Evolutionary conservation across 2,797 vertebrate species (phyloP), one percentile per base, ranked within the genome.

Genomic region (Rhinatrema bivittatum): DNA sequence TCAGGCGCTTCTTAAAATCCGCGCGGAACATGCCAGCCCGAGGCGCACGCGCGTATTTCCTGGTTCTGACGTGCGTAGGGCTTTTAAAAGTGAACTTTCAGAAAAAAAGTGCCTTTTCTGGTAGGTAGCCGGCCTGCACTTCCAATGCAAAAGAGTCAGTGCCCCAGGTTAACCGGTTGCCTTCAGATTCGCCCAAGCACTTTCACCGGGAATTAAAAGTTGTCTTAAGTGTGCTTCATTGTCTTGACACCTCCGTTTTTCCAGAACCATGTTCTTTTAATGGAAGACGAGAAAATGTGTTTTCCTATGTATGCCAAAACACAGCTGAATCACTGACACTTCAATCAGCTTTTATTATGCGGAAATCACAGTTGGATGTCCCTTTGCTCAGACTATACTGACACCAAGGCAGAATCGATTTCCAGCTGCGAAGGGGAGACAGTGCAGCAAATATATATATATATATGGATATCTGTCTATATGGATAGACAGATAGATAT

Each of bases 331-430:
- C 61, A 47, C 12, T 61, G 55, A 74, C 62, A 57, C 54, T 73
- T 74, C 62, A 71, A 69, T 77, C 60, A 76, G 50, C 13, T 33
- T 62, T 70, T 60, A 72, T 70, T 70, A 63, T 70, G 33, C 32
- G 46, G 46, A 62, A 70, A 56, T 57, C 35, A 0, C 22, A 4
- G 64, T 53, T 60, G 46, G 62, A 21, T 57, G 61, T 56, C 48
- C n/a, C 51, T 44, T 68, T 53, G 29, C 36, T 53, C 47, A 57
- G 47, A 54, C 57, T 50, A 13, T 32, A 60, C 32, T 44, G 37
- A 67, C 53, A 61, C 32, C 62, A 62, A 68, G 69, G 32, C 37
- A 53, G 35, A 65, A 70, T 13, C 62, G 39, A 66, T 68, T 75
- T 73, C 45, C 30, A 13, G 46, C 11, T 46, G 33, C 64, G 49